These are phyloP conservation scores for Stegostoma tigrinum DNA, from an alignment of 2,113 vertebrate genomes.

Conservation along the genomic window DNA sequence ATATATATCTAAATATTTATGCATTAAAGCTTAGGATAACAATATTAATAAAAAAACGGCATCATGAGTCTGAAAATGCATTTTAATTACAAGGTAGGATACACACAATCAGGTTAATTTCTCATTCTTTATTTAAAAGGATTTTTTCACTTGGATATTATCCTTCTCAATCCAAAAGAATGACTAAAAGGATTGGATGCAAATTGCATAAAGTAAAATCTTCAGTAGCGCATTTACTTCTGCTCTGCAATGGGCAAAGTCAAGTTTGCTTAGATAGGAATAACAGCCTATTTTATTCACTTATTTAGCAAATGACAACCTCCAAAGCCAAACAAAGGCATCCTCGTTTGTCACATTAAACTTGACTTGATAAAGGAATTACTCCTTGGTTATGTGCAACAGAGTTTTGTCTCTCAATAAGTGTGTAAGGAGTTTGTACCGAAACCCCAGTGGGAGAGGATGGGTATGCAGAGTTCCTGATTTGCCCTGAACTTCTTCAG, in stretches of 20 bases:
- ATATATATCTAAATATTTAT: not conserved
- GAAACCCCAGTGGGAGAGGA: too few relatives aligned
- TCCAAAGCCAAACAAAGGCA: too few relatives aligned
- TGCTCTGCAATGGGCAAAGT: not conserved
- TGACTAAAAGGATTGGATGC: not conserved
- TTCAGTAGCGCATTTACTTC: not conserved
- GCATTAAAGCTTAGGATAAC: not conserved
- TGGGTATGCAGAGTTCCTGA: too few relatives aligned
- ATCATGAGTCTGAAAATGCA: not conserved
- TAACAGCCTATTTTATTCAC: too few relatives aligned
- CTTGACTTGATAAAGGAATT: too few relatives aligned
- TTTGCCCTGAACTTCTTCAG: too few relatives aligned
- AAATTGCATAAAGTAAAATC: not conserved
- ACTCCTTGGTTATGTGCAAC: too few relatives aligned
- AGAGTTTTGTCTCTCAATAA: too few relatives aligned
- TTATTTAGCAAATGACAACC: too few relatives aligned
- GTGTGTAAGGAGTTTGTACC: too few relatives aligned
- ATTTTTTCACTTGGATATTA: not conserved
- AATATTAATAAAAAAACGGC: not conserved
- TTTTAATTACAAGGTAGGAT: conserved; percentile 16
- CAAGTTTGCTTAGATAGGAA: not conserved
- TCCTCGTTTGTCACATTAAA: too few relatives aligned
- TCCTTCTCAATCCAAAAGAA: not conserved
- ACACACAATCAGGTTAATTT: not conserved
- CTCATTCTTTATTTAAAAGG: not conserved